Evolutionary conservation across 2,113 vertebrate species (phyloP), one percentile per base, ranked within the genome.

Genomic region (Callopanchax toddi): DNA sequence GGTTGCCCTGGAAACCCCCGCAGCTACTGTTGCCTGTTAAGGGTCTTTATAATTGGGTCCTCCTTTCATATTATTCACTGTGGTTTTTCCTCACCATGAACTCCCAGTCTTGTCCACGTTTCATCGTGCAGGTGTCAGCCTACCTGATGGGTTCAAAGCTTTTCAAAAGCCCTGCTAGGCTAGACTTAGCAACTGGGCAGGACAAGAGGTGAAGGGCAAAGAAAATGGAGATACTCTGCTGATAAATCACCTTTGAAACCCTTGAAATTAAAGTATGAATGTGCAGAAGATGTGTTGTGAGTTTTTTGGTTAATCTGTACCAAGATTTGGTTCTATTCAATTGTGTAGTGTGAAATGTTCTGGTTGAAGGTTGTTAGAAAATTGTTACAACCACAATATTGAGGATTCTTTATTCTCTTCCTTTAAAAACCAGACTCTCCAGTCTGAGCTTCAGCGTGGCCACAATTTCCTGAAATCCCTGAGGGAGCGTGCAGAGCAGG

Each of bases 391-490:
- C 48, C 63, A 7, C 44, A 7, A 50, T 26, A 34, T 29, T 68
- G 59, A 72, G 20, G 26, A 52, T 18, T 61, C 59, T 73, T 45
- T 60, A 39, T 78, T 1, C 16, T 69, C 13, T 70, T 32, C n/a
- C 60, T 42, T 53, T 46, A 53, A 44, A 32, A 46, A 29, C 55
- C 64, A 94, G 93, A 54, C 60, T 48, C 87, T 94, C 6, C 93
- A 93, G 83, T 77, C 91, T 53, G 95, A 98, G 61, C 94, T 96
- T 90, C 95, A 99, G 60, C 90, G 92, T 43, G 97, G 97, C 4
- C 94, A 97, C 66, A 84, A 90, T 71, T 90, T 96, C 78, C 91
- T 98, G 57, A 98, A 98, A 87, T 94, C 93, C 5, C 91, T 95
- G 25, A 93, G 95, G 18, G 96, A 98, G 82, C 93, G 92, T 44